Evolutionary conservation across 2,113 vertebrate species (phyloP).

Genomic region (Dipodomys merriami): DNA sequence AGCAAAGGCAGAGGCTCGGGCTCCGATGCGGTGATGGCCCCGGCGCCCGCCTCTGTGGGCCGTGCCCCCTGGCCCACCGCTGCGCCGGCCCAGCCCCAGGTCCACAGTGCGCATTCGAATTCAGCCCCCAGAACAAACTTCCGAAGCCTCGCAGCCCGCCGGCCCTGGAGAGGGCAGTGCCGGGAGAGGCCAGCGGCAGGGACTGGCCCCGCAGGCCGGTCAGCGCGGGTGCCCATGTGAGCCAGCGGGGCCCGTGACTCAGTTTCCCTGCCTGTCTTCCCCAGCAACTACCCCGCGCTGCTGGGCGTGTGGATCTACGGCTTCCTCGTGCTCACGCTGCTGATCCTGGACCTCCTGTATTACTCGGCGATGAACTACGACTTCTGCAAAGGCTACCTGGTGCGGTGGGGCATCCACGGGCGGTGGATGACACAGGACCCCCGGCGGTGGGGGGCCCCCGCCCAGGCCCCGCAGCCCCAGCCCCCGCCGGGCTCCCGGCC

Average conservation of each 20-base stretch:
- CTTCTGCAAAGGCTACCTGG: conserved; percentile 95
- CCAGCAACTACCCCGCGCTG: conserved; percentile 97
- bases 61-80: no score
- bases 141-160: no score
- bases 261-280: neutral
- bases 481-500: conserved; percentile 82
- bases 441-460: conserved; percentile 90
- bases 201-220: neutral
- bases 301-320: conserved; percentile 99
- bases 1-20: no score
- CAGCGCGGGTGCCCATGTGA: neutral
- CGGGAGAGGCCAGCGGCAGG: no score
- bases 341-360: conserved; percentile 96
- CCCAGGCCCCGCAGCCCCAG: conserved; percentile 86
- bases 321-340: conserved; percentile 95
- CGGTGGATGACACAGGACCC: conserved; percentile 95
- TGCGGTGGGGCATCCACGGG: conserved; percentile 95
- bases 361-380: conserved; percentile 99
- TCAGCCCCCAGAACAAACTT: no score
- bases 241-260: neutral
- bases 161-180: no score
- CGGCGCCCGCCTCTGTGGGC: no score
- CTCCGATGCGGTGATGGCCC: no score
- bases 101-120: no score
- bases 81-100: no score